Base-by-base conservation (phyloP, 2,113 vertebrate genomes). In the Ammodramus savannarum region DNA sequence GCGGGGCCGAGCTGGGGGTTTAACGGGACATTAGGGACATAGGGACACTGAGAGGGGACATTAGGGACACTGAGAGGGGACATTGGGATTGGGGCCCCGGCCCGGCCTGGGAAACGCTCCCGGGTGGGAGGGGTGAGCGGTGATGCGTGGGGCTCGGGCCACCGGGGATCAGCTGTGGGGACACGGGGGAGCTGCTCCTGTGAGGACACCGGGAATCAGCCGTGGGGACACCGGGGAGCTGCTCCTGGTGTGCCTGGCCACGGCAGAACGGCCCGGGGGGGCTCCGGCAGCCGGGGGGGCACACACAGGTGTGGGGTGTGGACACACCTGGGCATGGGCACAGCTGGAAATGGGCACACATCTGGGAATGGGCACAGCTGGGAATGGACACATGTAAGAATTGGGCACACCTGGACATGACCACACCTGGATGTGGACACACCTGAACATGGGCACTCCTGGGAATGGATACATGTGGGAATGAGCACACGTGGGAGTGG, bases 71-170 rank as follows among this genome's bases (percentile, higher is more conserved):
- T 52, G 51, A 16, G 51, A 52, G 26, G 66, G 44, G 44, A 49
- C 18, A 20, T 3, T 6, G 13, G 17, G 5, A 11, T 2, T 6
- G 23, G 16, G 23, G 23, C 67, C 10, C 10, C 51, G 11, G 31
- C 5, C 54, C 58, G 6, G 32, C 5, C 25, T 71, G 85, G 76
- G 85, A 74, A 76, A 39, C 1, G 31, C 32, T 4, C 3, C 68
- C 27, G 0, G n/a, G 9, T 1, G 46, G 13, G 13, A 26, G 13
- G 26, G 14, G 38, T 4, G 31, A 10, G 26, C 10, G 6, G 61
- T 31, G 27, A 11, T 1, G 51, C 0, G 3, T 13, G 2, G 0
- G 68, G 74, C 32, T 14, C 1, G 4, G 49, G 48, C 14, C 48
- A 49, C 13, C 25, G 48, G 25, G 48, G 13, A 8, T 6, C 49